Conservation (phyloP, 2,797 vertebrate genomes). For the Neosilurus hyrtlii region DNA sequence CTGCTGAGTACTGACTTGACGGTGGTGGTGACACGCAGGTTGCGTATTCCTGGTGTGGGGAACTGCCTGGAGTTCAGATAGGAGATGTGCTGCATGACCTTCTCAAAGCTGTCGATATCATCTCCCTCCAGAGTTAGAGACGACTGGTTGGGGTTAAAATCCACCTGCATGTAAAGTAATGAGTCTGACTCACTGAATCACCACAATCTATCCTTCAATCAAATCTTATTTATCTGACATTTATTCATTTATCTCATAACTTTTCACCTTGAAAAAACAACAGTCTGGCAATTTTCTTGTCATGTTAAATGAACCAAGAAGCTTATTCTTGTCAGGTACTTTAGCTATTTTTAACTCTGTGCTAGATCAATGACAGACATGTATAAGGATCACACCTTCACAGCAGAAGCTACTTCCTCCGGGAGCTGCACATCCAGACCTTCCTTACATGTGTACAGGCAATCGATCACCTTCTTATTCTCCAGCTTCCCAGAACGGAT, state of each 20-base stretch:
- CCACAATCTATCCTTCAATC: neutral
- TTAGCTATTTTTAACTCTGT: neutral
- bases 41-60: constrained; percentile 91
- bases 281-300: neutral
- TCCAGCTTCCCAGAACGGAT: constrained; percentile 91
- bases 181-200: constrained; percentile 13
- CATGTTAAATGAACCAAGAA: neutral
- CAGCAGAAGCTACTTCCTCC: constrained; percentile 77
- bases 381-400: constrained; percentile 78
- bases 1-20: constrained; percentile 76
- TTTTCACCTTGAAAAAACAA: neutral
- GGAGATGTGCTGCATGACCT: constrained; percentile 91
- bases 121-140: constrained; percentile 85
- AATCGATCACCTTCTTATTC: constrained; percentile 97
- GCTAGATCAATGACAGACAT: neutral
- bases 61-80: constrained; percentile 97
- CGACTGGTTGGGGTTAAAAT: constrained; percentile 86
- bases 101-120: constrained; percentile 84
- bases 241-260: constrained; percentile 16
- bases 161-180: constrained; percentile 74
- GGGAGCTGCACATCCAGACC: constrained; percentile 87
- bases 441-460: constrained; percentile 97
- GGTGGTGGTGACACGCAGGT: constrained; percentile 82
- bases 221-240: neutral
- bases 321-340: neutral